phyloP scores from a whole-genome alignment of 2,888 invertebrate species.

The Phyllotreta cruciferae region DNA sequence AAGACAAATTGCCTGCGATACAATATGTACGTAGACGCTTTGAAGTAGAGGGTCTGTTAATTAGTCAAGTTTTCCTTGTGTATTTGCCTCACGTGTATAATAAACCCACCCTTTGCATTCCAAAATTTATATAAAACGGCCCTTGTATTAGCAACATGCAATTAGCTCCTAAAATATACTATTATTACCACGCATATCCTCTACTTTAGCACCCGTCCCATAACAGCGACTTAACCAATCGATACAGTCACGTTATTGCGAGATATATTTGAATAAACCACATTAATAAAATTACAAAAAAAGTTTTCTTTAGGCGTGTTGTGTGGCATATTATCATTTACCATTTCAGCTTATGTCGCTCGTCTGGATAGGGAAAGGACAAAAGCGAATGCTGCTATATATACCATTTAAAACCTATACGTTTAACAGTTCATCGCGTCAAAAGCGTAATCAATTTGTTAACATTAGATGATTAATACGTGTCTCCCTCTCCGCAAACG shows the following conservation, averaged over 20 bases:
- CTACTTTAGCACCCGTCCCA: no score
- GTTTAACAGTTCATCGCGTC: no score
- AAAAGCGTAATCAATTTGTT: slow-evolving; percentile 7
- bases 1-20: slow-evolving; percentile 28
- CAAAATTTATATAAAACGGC: slow-evolving; percentile 15
- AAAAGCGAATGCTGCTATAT: no score
- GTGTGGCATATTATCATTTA: no score
- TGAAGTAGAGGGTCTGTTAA: slow-evolving; percentile 25
- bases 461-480: slow-evolving; percentile 11
- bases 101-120: slow-evolving; percentile 16
- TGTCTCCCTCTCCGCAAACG: slow-evolving; percentile 2
- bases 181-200: background rate
- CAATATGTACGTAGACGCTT: slow-evolving; percentile 21
- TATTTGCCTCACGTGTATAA: slow-evolving; percentile 21
- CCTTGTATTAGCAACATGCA: slow-evolving; percentile 14
- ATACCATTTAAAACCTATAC: no score
- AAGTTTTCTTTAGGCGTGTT: no score
- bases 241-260: no score
- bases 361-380: no score
- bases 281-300: no score
- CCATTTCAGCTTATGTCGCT: no score
- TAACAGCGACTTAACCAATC: no score
- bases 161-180: background rate
- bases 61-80: slow-evolving; percentile 28
- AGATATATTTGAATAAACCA: no score